phyloP scores from a whole-genome alignment of 2,888 invertebrate genomes.

The Epirrhoe alternata region DNA sequence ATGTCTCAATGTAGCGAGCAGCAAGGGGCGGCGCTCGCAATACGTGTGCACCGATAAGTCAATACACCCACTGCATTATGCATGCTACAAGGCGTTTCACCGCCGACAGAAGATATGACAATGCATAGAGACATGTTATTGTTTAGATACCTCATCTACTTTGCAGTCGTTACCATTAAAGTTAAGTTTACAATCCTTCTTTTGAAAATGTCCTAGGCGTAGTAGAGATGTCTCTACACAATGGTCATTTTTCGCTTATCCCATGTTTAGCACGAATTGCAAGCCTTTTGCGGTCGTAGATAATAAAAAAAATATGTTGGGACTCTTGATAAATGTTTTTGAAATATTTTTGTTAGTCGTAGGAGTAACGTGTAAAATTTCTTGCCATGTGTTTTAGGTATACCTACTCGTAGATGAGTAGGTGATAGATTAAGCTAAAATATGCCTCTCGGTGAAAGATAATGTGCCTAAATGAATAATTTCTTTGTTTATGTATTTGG shows the following conservation, averaged over 20 bases:
- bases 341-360: too few relatives aligned
- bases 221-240: too few relatives aligned
- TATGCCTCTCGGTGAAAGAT: not conserved
- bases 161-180: not conserved
- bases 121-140: constrained; percentile 2
- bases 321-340: too few relatives aligned
- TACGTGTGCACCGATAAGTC: constrained; percentile 12
- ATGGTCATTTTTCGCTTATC: too few relatives aligned
- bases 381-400: too few relatives aligned
- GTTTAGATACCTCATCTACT: constrained; percentile 4
- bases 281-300: too few relatives aligned
- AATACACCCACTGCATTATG: constrained; percentile 24
- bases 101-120: constrained; percentile 11
- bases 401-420: not conserved
- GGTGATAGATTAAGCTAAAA: not conserved
- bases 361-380: too few relatives aligned
- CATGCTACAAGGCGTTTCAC: constrained; percentile 24
- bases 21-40: constrained; percentile 7
- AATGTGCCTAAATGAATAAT: not conserved
- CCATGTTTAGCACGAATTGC: too few relatives aligned
- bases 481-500: not conserved
- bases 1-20: not conserved
- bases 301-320: too few relatives aligned
- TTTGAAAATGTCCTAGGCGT: too few relatives aligned
- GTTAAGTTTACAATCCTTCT: too few relatives aligned